Evolutionary conservation across 2,797 vertebrate genomes (phyloP).

Genomic region (Alauda arvensis): DNA sequence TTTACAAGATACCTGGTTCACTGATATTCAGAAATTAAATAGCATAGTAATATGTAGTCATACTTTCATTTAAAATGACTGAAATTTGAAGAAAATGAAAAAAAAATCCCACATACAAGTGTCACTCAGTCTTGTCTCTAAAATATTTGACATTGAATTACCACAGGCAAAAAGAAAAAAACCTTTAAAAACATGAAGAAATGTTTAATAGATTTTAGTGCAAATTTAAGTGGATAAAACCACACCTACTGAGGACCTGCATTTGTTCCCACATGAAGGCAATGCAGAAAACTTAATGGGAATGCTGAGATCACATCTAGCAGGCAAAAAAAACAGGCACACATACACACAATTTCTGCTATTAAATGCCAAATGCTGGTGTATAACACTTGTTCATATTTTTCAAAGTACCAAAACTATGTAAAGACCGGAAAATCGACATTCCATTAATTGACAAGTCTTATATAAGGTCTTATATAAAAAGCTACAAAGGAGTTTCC

Average conservation of each 20-base stretch:
- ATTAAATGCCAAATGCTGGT: neutral
- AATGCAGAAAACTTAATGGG: slow-evolving; percentile 24
- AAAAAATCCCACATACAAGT: neutral
- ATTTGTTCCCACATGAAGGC: neutral
- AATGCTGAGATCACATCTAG: neutral
- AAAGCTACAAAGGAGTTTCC: neutral
- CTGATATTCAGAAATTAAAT: neutral
- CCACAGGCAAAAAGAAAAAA: neutral
- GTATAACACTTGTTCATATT: neutral
- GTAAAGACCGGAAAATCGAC: neutral
- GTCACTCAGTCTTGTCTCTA: neutral
- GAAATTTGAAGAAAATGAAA: neutral
- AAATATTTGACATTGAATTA: slow-evolving; percentile 6
- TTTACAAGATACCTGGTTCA: neutral
- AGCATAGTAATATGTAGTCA: neutral
- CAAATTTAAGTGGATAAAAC: neutral
- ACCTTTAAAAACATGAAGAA: neutral
- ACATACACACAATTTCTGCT: neutral
- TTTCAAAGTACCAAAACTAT: neutral
- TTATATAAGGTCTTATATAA: neutral
- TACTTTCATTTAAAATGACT: neutral
- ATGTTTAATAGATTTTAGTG: neutral
- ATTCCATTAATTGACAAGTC: neutral
- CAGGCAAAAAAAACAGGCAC: neutral
- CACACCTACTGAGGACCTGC: neutral